phyloP scores from a whole-genome alignment of 2,113 vertebrate genomes.

The Grammomys dolichurus region DNA sequence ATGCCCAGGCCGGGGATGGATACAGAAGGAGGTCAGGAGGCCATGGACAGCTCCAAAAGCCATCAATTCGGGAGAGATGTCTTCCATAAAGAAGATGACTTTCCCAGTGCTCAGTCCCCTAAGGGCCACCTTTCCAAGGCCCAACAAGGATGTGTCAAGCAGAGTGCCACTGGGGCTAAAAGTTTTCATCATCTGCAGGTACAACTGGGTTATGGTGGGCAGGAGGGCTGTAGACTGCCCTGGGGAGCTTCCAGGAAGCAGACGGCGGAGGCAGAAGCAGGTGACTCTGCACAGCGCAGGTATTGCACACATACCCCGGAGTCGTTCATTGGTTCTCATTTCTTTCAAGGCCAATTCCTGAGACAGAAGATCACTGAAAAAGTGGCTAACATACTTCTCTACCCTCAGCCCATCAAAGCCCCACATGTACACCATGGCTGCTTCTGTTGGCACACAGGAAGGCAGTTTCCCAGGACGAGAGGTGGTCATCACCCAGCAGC shows the following conservation, averaged over 20 bases:
- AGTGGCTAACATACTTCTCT: slow-evolving; percentile 88
- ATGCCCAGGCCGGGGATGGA: slow-evolving; percentile 80
- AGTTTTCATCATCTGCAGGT: slow-evolving; percentile 89
- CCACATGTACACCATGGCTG: slow-evolving; percentile 88
- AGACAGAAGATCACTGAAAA: slow-evolving; percentile 83
- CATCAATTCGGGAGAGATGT: slow-evolving; percentile 84
- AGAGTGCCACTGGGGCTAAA: slow-evolving; percentile 83
- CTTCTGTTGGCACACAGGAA: slow-evolving; percentile 82
- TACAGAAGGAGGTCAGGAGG: slow-evolving; percentile 88
- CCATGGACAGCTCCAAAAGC: slow-evolving; percentile 87
- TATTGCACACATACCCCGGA: slow-evolving; percentile 91
- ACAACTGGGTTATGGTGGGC: slow-evolving; percentile 91
- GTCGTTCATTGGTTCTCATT: slow-evolving; percentile 84
- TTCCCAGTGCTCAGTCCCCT: slow-evolving; percentile 88
- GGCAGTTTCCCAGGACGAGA: slow-evolving; percentile 89
- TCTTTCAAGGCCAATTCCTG: slow-evolving; percentile 85
- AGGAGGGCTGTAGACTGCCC: slow-evolving; percentile 82
- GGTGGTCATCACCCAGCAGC: slow-evolving; percentile 93
- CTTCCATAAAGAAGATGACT: slow-evolving; percentile 88
- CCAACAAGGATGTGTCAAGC: slow-evolving; percentile 80
- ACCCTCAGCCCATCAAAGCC: slow-evolving; percentile 89
- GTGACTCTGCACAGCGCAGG: slow-evolving; percentile 92
- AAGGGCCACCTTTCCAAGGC: slow-evolving; percentile 90
- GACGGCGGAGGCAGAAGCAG: slow-evolving; percentile 91
- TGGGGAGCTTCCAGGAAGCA: slow-evolving; percentile 78